Evolutionary conservation across 2,888 invertebrate species (phyloP).

Genomic region (Drosophila affinis): DNA sequence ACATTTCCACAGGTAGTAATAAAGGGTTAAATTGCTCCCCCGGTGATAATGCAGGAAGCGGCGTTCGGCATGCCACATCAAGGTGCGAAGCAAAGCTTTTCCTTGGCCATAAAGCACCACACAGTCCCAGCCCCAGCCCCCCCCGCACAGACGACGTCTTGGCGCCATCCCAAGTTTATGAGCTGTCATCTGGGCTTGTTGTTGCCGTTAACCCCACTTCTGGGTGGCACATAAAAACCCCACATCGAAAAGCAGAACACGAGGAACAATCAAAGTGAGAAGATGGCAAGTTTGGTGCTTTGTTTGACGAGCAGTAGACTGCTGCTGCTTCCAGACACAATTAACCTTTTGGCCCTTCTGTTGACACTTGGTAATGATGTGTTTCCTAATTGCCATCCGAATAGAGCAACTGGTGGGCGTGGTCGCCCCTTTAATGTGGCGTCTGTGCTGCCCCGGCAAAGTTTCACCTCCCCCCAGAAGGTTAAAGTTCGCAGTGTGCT

Average conservation of each 20-base stretch:
- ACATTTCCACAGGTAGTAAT: constrained; percentile 12
- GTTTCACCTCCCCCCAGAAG: constrained; percentile 38
- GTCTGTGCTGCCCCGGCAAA: constrained; percentile 5
- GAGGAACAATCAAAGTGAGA: constrained; percentile 34
- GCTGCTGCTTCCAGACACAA: constrained; percentile 52
- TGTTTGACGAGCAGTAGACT: constrained; percentile 21
- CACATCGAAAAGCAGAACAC: constrained; percentile 14
- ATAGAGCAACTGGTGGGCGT: constrained; percentile 46
- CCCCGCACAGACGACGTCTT: not conserved
- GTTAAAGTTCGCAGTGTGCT: constrained; percentile 55
- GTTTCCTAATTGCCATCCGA: constrained; percentile 66
- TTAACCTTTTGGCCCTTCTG: constrained; percentile 72
- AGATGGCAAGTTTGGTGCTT: constrained; percentile 6
- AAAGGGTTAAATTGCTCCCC: constrained; percentile 23
- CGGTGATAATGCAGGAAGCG: not conserved
- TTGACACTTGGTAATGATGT: constrained; percentile 76
- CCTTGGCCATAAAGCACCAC: constrained; percentile 25
- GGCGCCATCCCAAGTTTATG: constrained; percentile 16
- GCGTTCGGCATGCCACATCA: constrained; percentile 12
- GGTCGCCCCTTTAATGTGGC: constrained; percentile 23
- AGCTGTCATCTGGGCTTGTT: constrained; percentile 5
- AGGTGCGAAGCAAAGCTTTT: constrained; percentile 29
- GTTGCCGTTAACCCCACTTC: not conserved
- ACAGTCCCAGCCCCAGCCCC: not conserved
- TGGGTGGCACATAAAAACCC: not conserved